Base-by-base conservation (phyloP, 2,888 invertebrate genomes). In the Hirtodrosophila trivittata region DNA sequence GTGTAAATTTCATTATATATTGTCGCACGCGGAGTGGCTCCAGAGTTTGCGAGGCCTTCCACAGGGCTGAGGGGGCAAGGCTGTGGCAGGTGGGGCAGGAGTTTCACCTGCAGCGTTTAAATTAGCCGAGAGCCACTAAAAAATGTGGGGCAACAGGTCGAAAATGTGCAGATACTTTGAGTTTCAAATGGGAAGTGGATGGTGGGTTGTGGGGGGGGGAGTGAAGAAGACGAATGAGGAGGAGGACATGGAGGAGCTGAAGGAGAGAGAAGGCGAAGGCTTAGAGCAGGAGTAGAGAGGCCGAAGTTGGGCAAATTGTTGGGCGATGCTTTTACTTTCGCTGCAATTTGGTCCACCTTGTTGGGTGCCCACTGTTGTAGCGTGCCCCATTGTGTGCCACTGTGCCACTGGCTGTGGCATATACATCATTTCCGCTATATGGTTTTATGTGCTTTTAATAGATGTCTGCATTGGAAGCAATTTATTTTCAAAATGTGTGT, bases 341-440 rank as follows among this genome's bases (percentile, higher is more conserved):
- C 32, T 72, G 73, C 69, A 66, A 62, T 73, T 65, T 10, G 45
- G 33, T 25, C 21, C 25, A 26, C 41, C 26, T 42, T 30, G 30
- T 37, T 30, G 30, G 54, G 60, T 33, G 21, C 52, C 38, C 26
- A 12, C 42, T 42, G 25, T 14, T 55, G 54, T 38, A n/a, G n/a
- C 50, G 39, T 21, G 18, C 18, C 43, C 37, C 12, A 50, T 12
- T 25, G 26, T 25, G 26, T 26, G 33, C n/a, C 33, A 16, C 16
- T 28, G 41, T 10, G 12, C 10, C 57, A 28, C 14, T 10, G 49
- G 47, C 49, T 47, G 51, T n/a, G n/a, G n/a, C 74, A 75, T 75
- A 82, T 82, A 70, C 67, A 82, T 82, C 81, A 82, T 82, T 82
- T 85, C 82, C 80, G 85, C 77, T 70, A 62, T 82, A 78, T 78